Evolutionary conservation across 1,140 invertebrate species (phyloP), one percentile per base, ranked within the genome.

Genomic region (Tachypleus tridentatus): DNA sequence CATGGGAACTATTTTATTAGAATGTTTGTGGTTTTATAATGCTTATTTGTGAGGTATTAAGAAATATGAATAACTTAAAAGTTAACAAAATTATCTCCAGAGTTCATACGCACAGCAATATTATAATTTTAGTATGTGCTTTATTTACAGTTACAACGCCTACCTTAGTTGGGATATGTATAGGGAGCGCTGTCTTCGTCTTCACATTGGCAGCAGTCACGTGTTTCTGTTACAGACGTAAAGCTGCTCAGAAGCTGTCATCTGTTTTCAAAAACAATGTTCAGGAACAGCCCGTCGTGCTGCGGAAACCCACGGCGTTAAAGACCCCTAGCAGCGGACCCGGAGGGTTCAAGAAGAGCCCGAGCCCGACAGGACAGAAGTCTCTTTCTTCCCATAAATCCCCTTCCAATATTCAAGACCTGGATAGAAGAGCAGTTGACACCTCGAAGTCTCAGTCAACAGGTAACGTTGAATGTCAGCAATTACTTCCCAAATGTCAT

Each of bases 301-400:
- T 85, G 69, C 77, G 83, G 6, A 80, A 83, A 64, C 84, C 85
- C 0, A 85, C 83, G 0, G 85, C 85, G 0, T 85, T 86, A 3
- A 83, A 83, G 67, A 84, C 82, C 64, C 83, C 85, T 3, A 83
- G 84, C 62, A 82, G 77, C 75, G 80, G 48, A 84, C 85, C 60
- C 8, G 66, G 65, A 9, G 82, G 83, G 29, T 76, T 93, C 71
- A 91, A 91, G 77, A 93, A 93, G 76, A 89, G 86, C 57, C 89
- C 90, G 1, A 91, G 88, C 69, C 90, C 73, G n/a, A 76, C 73
- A n/a, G 73, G 71, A 57, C 67, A 64, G 64, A 62, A 56, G 64
- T 57, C 54, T 57, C 11, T 52, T 29, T 10, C 48, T 53, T 52
- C 29, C 54, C 65, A 54, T 56, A 51, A 3, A 54, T 53, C n/a